Conservation (phyloP, 2,888 invertebrate genomes). For the Stenotaenia linearis region DNA sequence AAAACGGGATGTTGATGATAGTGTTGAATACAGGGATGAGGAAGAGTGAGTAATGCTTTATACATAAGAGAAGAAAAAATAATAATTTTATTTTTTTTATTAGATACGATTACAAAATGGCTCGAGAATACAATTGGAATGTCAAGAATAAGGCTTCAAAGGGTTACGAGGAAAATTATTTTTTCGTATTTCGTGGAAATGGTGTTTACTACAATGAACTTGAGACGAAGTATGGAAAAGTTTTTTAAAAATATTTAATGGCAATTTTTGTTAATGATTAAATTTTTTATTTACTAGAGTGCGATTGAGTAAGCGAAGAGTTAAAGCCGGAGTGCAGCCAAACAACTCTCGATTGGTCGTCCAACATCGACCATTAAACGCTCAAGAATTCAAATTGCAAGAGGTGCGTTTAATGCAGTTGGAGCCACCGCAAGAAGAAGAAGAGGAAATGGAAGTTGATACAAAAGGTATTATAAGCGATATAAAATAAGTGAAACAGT, state of each 20-base stretch:
- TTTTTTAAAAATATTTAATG: no score
- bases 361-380: slow-evolving; percentile 79
- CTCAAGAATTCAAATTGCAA: slow-evolving; percentile 64
- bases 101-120: slow-evolving; percentile 91
- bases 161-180: slow-evolving; percentile 96
- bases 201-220: slow-evolving; percentile 91
- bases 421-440: slow-evolving; percentile 71
- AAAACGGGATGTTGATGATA: slow-evolving; percentile 68
- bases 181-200: slow-evolving; percentile 83
- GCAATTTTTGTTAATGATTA: neutral
- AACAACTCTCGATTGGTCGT: slow-evolving; percentile 79
- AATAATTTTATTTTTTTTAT: slow-evolving; percentile 31
- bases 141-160: slow-evolving; percentile 94
- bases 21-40: slow-evolving; percentile 75
- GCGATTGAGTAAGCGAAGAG: slow-evolving; percentile 83
- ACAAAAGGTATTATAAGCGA: neutral
- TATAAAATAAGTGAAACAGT: neutral
- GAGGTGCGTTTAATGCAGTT: slow-evolving; percentile 69
- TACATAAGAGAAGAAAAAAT: no score
- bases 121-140: slow-evolving; percentile 98
- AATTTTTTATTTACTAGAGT: slow-evolving; percentile 56
- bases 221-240: slow-evolving; percentile 64
- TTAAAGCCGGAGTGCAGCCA: slow-evolving; percentile 63
- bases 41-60: slow-evolving; percentile 54
- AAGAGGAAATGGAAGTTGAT: slow-evolving; percentile 50